Evolutionary conservation across 1,140 invertebrate genomes (phyloP).

Genomic region (Triops longicaudatus): DNA sequence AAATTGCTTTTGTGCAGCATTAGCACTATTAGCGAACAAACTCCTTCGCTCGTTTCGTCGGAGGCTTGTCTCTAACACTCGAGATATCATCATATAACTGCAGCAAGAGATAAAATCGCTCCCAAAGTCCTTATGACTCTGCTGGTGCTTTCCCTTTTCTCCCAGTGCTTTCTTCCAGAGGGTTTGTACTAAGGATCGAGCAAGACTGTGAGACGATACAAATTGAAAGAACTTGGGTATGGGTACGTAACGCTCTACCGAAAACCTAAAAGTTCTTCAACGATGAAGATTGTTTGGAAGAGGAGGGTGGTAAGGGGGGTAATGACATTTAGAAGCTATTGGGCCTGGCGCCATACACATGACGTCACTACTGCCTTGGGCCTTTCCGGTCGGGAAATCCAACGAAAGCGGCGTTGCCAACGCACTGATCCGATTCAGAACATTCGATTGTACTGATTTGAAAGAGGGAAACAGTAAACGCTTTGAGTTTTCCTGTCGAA

Average conservation of each 20-base stretch:
- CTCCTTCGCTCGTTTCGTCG: background rate
- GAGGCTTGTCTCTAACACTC: background rate
- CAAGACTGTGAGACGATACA: background rate
- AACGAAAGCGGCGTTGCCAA: background rate
- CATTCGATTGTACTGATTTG: conserved; percentile 8
- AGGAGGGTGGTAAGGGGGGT: background rate
- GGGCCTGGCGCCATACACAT: background rate
- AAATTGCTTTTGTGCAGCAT: background rate
- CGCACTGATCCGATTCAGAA: conserved; percentile 5
- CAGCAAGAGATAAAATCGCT: background rate
- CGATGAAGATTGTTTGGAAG: too few species aligned
- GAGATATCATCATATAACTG: background rate
- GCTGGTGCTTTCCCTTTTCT: background rate
- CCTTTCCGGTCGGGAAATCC: conserved; percentile 7
- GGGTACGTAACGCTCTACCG: background rate
- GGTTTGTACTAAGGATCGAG: background rate
- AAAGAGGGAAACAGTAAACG: background rate
- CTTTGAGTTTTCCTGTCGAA: background rate
- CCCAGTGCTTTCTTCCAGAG: background rate
- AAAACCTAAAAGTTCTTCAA: too few species aligned
- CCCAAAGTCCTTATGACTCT: too few species aligned
- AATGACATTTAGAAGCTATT: background rate
- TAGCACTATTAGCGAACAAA: background rate
- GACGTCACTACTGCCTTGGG: background rate
- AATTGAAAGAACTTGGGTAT: background rate